Base-by-base conservation (phyloP, 2,888 invertebrate species). In the Prosopocoilus inquinatus region DNA sequence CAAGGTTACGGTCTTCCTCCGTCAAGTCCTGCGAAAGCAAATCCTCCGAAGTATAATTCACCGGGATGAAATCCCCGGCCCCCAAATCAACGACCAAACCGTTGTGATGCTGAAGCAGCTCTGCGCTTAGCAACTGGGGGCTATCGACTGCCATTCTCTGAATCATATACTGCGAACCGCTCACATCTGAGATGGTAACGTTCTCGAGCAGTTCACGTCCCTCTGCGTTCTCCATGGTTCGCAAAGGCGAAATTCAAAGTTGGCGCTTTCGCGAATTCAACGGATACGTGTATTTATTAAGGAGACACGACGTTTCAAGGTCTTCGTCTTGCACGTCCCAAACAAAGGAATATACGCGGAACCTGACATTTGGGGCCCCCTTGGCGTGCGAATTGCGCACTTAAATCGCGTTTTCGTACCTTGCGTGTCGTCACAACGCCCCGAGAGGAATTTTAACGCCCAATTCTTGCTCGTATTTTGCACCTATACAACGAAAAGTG, bases 1-100 rank as follows among this genome's bases (percentile, higher is more conserved):
- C 84, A 56, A 85, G 71, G 70, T 81, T 80, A 49, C 83, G 74
- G 65, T 84, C 84, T 65, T 85, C 84, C 71, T 85, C 82, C 8
- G 81, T 80, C 48, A 82, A 70, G 63, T 80, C 79, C 59, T 77
- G 77, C 7, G 74, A 64, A 20, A 78, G 61, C 43, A 78, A 63
- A 61, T 76, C 76, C 49, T 77, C 78, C 12, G 77, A 74, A 32
- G 74, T 66, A 61, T 78, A 77, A 61, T 73, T 73, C 11, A 77
- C 77, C 35, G 77, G 76, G 15, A 77, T 75, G 63, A 76, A 76
- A 65, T 77, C 77, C 44, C 70, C 74, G 48, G 69, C 71, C n/a
- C 68, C 74, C 48, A 77, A 67, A 65, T 77, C 76, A 9, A 78
- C 77, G 35, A 77, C 77, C 33, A 78, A 61, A 28, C 77, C 75